phyloP scores from a whole-genome alignment of 2,113 vertebrate species.

The Tympanuchus pallidicinctus region DNA sequence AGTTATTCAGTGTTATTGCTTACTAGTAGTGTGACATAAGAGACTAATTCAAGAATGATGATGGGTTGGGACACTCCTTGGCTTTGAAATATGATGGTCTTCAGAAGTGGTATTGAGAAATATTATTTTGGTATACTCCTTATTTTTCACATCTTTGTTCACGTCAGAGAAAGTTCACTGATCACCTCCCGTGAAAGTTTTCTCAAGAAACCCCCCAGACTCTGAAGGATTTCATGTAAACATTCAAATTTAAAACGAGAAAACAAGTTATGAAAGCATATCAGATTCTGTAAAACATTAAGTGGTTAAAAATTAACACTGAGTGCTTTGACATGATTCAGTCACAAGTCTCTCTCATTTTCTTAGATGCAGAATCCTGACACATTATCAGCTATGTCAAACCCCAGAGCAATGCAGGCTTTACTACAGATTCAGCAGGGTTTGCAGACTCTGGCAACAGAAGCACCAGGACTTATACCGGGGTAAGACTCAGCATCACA shows the following conservation, averaged over 20 bases:
- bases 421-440: slow-evolving; percentile 92
- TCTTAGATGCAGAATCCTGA: slow-evolving; percentile 91
- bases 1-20: neutral
- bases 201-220: neutral
- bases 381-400: slow-evolving; percentile 89
- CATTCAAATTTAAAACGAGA: neutral
- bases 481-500: slow-evolving; percentile 72
- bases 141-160: neutral
- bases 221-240: neutral
- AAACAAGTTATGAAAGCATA: neutral
- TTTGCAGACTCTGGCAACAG: slow-evolving; percentile 87
- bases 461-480: slow-evolving; percentile 88
- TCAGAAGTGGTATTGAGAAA: neutral
- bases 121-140: neutral
- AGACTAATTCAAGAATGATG: neutral
- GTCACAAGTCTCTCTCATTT: slow-evolving; percentile 37
- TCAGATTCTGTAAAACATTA: neutral
- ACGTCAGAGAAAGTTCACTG: neutral
- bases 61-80: neutral
- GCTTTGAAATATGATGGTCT: neutral
- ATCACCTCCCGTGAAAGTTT: neutral
- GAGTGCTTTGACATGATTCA: neutral
- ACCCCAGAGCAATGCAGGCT: slow-evolving; percentile 91
- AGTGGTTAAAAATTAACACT: neutral
- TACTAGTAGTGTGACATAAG: neutral